Percentiles rank a stretch among this genome's conserved stretches.
phyloP scores from a whole-genome alignment of 2,888 invertebrate species.

The Drosophila anceps region DNA sequence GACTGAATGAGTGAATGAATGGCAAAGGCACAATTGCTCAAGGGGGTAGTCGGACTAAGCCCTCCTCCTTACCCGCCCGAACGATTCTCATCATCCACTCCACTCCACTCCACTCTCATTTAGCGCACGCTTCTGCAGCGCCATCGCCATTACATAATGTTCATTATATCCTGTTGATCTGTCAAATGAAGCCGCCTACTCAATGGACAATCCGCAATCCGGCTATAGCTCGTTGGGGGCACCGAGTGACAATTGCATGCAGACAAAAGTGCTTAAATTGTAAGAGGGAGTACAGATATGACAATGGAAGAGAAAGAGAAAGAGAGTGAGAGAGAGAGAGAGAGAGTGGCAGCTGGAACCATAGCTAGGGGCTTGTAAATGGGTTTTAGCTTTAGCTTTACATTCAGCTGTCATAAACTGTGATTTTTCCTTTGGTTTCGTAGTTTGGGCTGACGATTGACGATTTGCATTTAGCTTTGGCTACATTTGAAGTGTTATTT shows the following conservation, averaged over 20 bases:
- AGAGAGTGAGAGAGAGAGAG: not conserved
- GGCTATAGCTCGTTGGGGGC: not conserved
- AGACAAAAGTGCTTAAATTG: conserved; percentile 48
- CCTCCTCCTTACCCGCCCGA: too few relatives aligned
- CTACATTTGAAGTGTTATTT: not conserved
- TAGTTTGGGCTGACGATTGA: conserved; percentile 1
- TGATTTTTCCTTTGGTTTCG: not conserved
- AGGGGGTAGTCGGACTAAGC: not conserved
- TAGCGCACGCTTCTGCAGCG: conserved; percentile 64
- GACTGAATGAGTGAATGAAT: conserved; percentile 67
- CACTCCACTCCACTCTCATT: conserved; percentile 66
- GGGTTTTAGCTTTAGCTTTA: not conserved
- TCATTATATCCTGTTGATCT: conserved; percentile 81
- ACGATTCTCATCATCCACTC: conserved; percentile 59
- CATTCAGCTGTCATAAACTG: conserved; percentile 39
- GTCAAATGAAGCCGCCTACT: conserved; percentile 61
- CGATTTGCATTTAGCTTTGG: conserved; percentile 9
- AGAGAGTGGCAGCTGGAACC: not conserved
- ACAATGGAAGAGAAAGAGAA: too few relatives aligned
- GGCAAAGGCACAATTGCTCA: conserved; percentile 54
- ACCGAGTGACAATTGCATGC: conserved; percentile 26
- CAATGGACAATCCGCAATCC: conserved; percentile 48
- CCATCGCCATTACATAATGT: conserved; percentile 72
- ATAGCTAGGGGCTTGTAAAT: not conserved
- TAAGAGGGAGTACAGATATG: not conserved